A percentile compares a stretch with the other conserved stretches of the same genome.
These are phyloP conservation scores for Aquatica leii DNA, from an alignment of 2,888 invertebrate genomes.

Conservation along the genomic window DNA sequence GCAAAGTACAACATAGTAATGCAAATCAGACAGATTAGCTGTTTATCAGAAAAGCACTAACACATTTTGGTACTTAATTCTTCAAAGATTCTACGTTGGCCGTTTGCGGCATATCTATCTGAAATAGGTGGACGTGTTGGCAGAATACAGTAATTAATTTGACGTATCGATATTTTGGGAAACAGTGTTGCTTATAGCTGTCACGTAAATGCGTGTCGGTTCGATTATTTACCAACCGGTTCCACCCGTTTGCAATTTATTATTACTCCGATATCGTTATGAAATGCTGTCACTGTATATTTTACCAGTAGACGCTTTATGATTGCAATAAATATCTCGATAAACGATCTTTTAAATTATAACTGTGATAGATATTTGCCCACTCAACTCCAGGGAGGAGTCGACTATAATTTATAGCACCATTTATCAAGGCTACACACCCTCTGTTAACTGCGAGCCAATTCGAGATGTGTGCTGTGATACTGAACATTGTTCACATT, in stretches of 20 bases:
- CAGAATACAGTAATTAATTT: slow-evolving; percentile 50
- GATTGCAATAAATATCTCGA: slow-evolving; percentile 63
- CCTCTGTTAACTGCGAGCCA: slow-evolving; percentile 64
- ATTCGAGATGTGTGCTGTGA: slow-evolving; percentile 67
- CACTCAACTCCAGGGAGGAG: slow-evolving; percentile 62
- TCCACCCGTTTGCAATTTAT: slow-evolving; percentile 42
- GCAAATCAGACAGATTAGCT: slow-evolving; percentile 51
- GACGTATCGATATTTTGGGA: slow-evolving; percentile 46
- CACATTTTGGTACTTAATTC: slow-evolving; percentile 42
- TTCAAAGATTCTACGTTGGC: neutral
- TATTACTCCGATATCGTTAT: slow-evolving; percentile 47
- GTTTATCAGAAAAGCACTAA: slow-evolving; percentile 47
- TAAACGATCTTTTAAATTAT: slow-evolving; percentile 63
- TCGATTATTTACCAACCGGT: slow-evolving; percentile 46
- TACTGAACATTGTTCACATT: slow-evolving; percentile 46
- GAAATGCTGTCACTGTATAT: slow-evolving; percentile 53
- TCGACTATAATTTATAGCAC: slow-evolving; percentile 60
- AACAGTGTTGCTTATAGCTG: slow-evolving; percentile 38
- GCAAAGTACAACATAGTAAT: slow-evolving; percentile 52
- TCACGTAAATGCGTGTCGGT: slow-evolving; percentile 39
- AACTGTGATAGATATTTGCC: slow-evolving; percentile 63
- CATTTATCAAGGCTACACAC: slow-evolving; percentile 64
- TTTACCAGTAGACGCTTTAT: slow-evolving; percentile 58
- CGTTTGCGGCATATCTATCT: slow-evolving; percentile 10
- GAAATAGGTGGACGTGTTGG: slow-evolving; percentile 35